Evolutionary conservation across 1,140 invertebrate species (phyloP).

Genomic region (Nasonia vitripennis): DNA sequence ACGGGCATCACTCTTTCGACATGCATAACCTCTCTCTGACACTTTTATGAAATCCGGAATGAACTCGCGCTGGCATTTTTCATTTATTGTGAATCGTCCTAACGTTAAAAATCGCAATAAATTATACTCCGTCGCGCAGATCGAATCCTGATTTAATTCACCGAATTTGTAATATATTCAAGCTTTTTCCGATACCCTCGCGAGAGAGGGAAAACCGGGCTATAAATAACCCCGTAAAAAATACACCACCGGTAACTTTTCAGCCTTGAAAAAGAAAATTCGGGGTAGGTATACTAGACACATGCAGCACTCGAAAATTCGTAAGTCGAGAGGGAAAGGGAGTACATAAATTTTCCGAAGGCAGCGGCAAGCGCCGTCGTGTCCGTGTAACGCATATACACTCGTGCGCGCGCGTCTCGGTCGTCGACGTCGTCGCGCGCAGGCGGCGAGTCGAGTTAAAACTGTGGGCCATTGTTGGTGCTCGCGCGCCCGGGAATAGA

Average conservation of each 20-base stretch:
- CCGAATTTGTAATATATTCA: too few relatives aligned
- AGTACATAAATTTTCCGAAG: background rate
- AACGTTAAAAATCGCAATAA: background rate
- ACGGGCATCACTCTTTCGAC: background rate
- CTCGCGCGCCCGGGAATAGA: constrained; percentile 63
- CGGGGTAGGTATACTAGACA: background rate
- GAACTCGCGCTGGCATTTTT: background rate
- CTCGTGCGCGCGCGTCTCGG: background rate
- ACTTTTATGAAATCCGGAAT: too few relatives aligned
- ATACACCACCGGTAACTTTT: too few relatives aligned
- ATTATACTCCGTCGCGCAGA: too few relatives aligned
- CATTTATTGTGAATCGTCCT: background rate
- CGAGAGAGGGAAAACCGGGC: too few relatives aligned
- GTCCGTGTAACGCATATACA: background rate
- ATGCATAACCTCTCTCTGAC: background rate
- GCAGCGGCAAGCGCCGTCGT: too few relatives aligned
- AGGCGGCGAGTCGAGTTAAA: constrained; percentile 60
- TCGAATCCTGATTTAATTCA: too few relatives aligned
- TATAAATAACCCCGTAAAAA: too few relatives aligned
- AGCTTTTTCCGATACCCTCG: too few relatives aligned
- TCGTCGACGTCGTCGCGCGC: constrained; percentile 30
- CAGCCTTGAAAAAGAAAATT: background rate
- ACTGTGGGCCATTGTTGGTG: constrained; percentile 68
- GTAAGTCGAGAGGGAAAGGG: background rate
- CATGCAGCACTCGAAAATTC: background rate